Percentiles rank a stretch among this genome's conserved stretches.
phyloP scores from a whole-genome alignment of 2,888 invertebrate species.

The Drosophila koepferae region DNA sequence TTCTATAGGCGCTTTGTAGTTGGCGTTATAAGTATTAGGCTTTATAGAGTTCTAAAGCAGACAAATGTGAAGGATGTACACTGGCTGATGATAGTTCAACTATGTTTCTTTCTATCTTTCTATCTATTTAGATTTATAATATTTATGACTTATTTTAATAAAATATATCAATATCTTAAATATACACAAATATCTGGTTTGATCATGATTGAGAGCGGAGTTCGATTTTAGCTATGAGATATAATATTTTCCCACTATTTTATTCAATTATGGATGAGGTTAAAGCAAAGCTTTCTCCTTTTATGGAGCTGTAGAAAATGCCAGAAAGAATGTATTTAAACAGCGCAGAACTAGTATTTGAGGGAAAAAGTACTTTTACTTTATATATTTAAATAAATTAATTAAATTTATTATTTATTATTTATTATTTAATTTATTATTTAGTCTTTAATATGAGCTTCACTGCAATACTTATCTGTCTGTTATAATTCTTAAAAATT shows the following conservation, averaged over 20 bases:
- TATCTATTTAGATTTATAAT: too few species aligned
- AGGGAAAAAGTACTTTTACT: not conserved
- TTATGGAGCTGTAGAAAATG: not conserved
- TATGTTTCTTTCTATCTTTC: not conserved
- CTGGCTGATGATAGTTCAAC: not conserved
- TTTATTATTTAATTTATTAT: not conserved
- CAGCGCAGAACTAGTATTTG: not conserved
- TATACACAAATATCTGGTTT: too few species aligned
- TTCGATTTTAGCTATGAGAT: too few species aligned
- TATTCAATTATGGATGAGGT: not conserved
- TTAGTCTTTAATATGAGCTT: not conserved
- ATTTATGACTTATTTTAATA: too few species aligned
- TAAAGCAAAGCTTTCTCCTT: not conserved
- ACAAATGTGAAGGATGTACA: too few species aligned
- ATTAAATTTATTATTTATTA: not conserved
- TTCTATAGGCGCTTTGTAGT: not conserved
- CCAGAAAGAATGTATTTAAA: not conserved
- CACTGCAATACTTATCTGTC: too few species aligned
- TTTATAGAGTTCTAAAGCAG: too few species aligned
- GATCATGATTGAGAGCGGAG: too few species aligned
- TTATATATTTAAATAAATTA: not conserved
- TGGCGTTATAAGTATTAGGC: too few species aligned
- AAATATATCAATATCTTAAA: too few species aligned
- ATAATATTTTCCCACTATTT: not conserved
- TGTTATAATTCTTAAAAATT: too few species aligned